Evolutionary conservation across 1,140 invertebrate genomes (phyloP).

Genomic region (Drosophila burlai): DNA sequence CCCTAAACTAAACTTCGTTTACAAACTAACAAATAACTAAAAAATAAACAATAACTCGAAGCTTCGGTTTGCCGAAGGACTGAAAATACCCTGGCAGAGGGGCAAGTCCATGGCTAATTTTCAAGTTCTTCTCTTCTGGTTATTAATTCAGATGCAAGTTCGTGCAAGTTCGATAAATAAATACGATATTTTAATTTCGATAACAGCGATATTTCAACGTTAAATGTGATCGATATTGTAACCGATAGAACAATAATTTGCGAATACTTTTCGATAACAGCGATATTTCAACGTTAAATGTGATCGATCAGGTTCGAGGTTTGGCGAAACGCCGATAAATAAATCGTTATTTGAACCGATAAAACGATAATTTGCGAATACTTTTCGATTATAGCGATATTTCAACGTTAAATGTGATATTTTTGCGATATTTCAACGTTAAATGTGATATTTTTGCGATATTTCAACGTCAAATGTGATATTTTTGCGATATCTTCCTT

Average conservation of each 20-base stretch:
- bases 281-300: too few relatives aligned
- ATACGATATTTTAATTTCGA: neutral
- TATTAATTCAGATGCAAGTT: neutral
- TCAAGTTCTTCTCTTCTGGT: neutral
- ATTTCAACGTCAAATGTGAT: too few relatives aligned
- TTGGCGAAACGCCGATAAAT: neutral
- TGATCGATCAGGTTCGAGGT: too few relatives aligned
- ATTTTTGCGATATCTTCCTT: neutral
- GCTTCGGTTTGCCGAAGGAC: constrained; percentile 4
- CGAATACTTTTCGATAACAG: too few relatives aligned
- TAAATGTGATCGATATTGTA: neutral
- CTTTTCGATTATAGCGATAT: too few relatives aligned
- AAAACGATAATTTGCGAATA: neutral
- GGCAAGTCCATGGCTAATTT: neutral
- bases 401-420: neutral
- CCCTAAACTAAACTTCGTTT: neutral
- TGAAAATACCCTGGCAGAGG: neutral
- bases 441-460: neutral
- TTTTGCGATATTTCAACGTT: neutral
- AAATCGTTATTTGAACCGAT: neutral
- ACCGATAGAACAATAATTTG: neutral
- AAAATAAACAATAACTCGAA: neutral
- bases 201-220: neutral
- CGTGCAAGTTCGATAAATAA: neutral
- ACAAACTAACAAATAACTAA: neutral